Conservation (phyloP, 92 coral and sea anemone species). For the Nematostella vectensis region DNA sequence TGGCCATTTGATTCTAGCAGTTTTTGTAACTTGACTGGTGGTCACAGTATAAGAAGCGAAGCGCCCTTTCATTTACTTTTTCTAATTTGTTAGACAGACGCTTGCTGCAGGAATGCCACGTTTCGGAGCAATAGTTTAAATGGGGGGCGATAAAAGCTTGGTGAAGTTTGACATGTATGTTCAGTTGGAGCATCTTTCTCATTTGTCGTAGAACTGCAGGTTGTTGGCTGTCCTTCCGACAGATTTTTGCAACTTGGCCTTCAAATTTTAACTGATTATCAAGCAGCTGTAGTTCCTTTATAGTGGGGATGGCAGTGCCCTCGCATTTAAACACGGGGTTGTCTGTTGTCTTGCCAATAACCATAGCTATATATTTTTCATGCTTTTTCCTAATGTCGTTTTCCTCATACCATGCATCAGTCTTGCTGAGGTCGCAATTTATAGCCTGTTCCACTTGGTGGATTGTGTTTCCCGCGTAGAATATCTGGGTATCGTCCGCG, state of each 20-base stretch:
- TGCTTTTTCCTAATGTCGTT: conserved; percentile 13
- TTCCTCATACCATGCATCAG: too few relatives aligned
- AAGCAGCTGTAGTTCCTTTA: conserved; percentile 11
- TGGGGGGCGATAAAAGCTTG: conserved; percentile 29
- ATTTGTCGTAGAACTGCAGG: conserved; percentile 6
- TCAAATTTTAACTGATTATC: conserved; percentile 1
- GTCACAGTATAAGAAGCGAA: neutral
- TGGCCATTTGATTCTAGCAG: neutral
- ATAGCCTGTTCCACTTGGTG: too few relatives aligned
- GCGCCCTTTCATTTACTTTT: conserved; percentile 19
- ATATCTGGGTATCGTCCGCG: too few relatives aligned
- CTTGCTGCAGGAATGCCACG: conserved; percentile 37
- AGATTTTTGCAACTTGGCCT: conserved; percentile 4
- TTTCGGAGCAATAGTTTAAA: conserved; percentile 39
- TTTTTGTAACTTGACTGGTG: neutral
- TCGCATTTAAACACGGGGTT: conserved; percentile 13
- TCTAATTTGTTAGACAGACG: conserved; percentile 20
- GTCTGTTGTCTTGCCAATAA: conserved; percentile 18
- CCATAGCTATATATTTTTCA: conserved; percentile 34
- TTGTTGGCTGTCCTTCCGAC: conserved; percentile 4
- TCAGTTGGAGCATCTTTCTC: conserved; percentile 20
- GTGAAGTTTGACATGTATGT: conserved; percentile 15
- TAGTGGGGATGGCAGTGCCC: conserved; percentile 7
- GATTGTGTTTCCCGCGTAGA: too few relatives aligned
- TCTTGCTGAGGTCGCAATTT: too few relatives aligned